Evolutionary conservation across 2,113 vertebrate genomes (phyloP).

Genomic region (Zingel zingel): DNA sequence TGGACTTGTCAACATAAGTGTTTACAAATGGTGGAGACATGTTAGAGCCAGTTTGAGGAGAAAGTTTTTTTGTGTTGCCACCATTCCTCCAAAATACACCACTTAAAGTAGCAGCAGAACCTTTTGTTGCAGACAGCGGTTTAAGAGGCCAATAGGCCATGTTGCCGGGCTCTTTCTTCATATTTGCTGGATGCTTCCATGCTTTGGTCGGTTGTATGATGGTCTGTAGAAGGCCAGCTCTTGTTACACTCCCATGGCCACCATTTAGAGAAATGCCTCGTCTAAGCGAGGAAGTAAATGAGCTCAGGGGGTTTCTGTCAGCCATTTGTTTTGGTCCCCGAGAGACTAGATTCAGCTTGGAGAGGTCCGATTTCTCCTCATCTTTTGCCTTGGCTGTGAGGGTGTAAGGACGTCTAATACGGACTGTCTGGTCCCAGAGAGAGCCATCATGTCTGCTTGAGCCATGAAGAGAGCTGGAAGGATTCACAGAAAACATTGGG

Average conservation of each 20-base stretch:
- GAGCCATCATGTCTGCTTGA: conserved; percentile 1
- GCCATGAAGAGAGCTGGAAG: neutral
- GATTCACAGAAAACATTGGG: conserved; percentile 8
- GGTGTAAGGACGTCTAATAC: neutral
- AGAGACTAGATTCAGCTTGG: neutral
- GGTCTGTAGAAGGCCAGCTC: neutral
- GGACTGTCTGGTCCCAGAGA: neutral
- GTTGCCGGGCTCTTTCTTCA: neutral
- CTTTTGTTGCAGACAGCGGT: neutral
- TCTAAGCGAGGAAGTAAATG: conserved; percentile 2
- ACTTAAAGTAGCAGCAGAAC: neutral
- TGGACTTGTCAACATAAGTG: conserved; percentile 13
- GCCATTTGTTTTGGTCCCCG: conserved; percentile 9
- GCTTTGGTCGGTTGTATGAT: neutral
- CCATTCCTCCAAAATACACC: conserved; percentile 7
- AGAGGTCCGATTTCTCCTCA: neutral
- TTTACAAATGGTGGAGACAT: neutral
- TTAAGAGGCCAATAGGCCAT: neutral
- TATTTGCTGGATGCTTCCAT: neutral
- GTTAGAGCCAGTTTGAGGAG: neutral
- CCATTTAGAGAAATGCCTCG: neutral
- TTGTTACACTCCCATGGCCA: neutral
- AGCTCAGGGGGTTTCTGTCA: neutral
- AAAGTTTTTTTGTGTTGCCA: conserved; percentile 3
- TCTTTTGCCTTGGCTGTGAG: neutral